Evolutionary conservation across 2,888 invertebrate species (phyloP).

Genomic region (Caradrina kadenii): DNA sequence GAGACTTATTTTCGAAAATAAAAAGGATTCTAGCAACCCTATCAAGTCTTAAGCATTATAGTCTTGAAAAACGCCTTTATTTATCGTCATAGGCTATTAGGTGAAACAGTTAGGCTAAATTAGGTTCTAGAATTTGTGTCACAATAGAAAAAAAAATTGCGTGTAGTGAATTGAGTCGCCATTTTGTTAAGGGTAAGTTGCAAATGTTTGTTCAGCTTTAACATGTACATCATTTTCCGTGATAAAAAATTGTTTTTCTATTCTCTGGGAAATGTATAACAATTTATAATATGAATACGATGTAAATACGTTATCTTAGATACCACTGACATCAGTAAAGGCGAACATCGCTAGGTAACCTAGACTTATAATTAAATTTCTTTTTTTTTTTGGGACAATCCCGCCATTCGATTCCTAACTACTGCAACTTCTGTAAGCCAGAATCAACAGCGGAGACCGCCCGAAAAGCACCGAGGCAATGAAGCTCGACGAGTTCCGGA

Average conservation of each 20-base stretch:
- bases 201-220: constrained; percentile 21
- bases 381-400: no score
- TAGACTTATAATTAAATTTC: no score
- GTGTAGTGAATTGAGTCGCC: constrained; percentile 5
- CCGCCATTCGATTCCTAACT: no score
- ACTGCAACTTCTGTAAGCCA: no score
- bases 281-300: constrained; percentile 15
- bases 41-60: constrained; percentile 44
- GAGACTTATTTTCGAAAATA: constrained; percentile 22
- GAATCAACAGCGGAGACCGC: no score
- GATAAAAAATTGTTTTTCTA: constrained; percentile 25
- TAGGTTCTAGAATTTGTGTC: constrained; percentile 29
- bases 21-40: constrained; percentile 46
- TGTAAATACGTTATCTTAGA: no score
- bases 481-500: no score
- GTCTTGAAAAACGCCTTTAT: constrained; percentile 49
- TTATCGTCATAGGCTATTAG: constrained; percentile 41
- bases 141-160: constrained; percentile 8
- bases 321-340: no score
- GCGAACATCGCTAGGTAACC: no score
- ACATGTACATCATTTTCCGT: constrained; percentile 14
- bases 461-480: no score
- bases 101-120: constrained; percentile 38
- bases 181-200: constrained; percentile 11
- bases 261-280: background rate